phyloP scores from a whole-genome alignment of 2,888 invertebrate genomes.

The Ectemnius lituratus region DNA sequence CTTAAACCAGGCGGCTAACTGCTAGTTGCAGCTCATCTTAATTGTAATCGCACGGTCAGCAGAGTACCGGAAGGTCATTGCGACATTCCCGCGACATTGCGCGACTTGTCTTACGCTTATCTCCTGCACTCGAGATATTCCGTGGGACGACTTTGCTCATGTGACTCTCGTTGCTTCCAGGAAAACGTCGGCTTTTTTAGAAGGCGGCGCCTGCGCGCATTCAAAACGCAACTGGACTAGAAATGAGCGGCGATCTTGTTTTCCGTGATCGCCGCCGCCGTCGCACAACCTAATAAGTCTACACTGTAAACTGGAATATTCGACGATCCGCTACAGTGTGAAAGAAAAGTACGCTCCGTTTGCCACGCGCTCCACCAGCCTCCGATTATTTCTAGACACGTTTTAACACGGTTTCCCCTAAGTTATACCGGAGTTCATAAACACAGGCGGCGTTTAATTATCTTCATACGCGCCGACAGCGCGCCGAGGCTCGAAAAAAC shows the following conservation, averaged over 20 bases:
- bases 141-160: slow-evolving; percentile 31
- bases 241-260: not conserved
- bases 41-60: slow-evolving; percentile 16
- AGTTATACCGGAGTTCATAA: slow-evolving; percentile 37
- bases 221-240: not conserved
- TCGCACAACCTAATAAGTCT: not conserved
- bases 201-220: slow-evolving; percentile 24
- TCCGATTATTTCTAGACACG: slow-evolving; percentile 19
- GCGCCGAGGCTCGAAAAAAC: slow-evolving; percentile 1
- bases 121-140: slow-evolving; percentile 28
- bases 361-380: slow-evolving; percentile 7
- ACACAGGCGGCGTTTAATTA: slow-evolving; percentile 36
- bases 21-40: slow-evolving; percentile 10
- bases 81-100: slow-evolving; percentile 28
- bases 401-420: slow-evolving; percentile 14
- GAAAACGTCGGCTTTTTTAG: slow-evolving; percentile 28
- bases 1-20: not conserved
- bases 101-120: slow-evolving; percentile 39
- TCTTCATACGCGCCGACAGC: slow-evolving; percentile 28
- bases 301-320: not conserved
- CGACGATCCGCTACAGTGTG: not conserved
- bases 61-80: slow-evolving; percentile 20
- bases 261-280: not conserved
- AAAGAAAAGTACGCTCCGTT: not conserved
- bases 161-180: slow-evolving; percentile 38